Base-by-base conservation (phyloP, 2,113 vertebrate genomes). In the Seriola rivoliana region DNA sequence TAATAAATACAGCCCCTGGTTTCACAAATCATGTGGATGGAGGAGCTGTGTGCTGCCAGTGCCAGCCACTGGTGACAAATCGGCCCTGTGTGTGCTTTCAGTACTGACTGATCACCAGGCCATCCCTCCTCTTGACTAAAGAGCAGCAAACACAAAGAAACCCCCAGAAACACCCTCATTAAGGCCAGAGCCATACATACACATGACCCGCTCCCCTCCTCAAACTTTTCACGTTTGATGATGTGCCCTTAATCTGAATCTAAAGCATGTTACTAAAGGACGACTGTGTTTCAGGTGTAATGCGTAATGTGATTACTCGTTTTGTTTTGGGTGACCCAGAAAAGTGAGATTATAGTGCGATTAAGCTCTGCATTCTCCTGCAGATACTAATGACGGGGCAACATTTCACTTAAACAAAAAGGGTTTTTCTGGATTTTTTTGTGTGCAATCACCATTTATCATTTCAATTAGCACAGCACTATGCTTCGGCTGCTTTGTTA, bases 131-230 rank as follows among this genome's bases (percentile, higher is more conserved):
- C 88, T 87, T 92, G 88, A 93, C 90, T 93, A 93, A 95, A 95
- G 93, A 94, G 89, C 90, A 87, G 90, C 93, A 92, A 93, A 92
- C 91, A 93, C 93, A 93, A 93, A 94, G 91, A 92, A 88, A 79
- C 81, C 86, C 83, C 79, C 79, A 87, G 90, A 91, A 93, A 93
- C 87, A 88, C 88, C 89, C 85, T 94, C 91, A 94, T 95, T 94
- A 95, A 92, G 91, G 90, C 89, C 88, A 92, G 46, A 88, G 87
- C 85, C 87, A 89, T 90, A 89, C 90, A 91, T 90, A 88, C 90
- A 87, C 85, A 77, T 82, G 83, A 82, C 72, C 72, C 14, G 72
- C 67, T 64, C 69, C 80, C 73, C 64, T 77, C 72, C 80, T 88
- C 78, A 86, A 91, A 89, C 75, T 87, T 90, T 89, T 83, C 81